These are phyloP conservation scores for Atta cephalotes DNA, from an alignment of 1,140 invertebrate genomes.

Conservation along the genomic window DNA sequence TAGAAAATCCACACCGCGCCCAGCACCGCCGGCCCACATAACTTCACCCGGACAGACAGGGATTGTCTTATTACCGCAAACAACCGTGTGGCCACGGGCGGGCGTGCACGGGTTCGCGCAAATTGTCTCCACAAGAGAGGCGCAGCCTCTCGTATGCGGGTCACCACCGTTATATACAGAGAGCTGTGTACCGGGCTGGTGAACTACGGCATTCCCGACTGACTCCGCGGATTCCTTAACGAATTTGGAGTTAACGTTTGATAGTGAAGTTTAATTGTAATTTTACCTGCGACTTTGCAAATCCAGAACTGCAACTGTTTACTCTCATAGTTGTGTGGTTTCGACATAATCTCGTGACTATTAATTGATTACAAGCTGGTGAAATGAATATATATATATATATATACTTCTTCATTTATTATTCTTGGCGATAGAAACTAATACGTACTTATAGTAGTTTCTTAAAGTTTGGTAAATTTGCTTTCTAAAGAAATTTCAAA, in stretches of 20 bases:
- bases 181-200: neutral
- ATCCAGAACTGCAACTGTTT: conserved; percentile 20
- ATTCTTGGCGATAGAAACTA: neutral
- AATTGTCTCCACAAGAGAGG: conserved; percentile 48
- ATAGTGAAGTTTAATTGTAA: conserved; percentile 48
- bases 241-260: conserved; percentile 49
- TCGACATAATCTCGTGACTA: conserved; percentile 11
- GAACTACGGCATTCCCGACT: conserved; percentile 39
- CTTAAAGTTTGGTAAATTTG: neutral
- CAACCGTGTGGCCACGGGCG: conserved; percentile 54
- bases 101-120: conserved; percentile 43
- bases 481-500: neutral
- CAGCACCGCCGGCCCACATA: conserved; percentile 45
- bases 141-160: conserved; percentile 38
- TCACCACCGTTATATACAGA: conserved; percentile 46
- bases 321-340: neutral
- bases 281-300: conserved; percentile 23
- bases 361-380: neutral
- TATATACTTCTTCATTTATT: neutral
- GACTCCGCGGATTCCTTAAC: conserved; percentile 44
- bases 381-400: too few relatives aligned
- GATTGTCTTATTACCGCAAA: conserved; percentile 64
- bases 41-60: conserved; percentile 40
- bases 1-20: conserved; percentile 62
- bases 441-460: too few relatives aligned